Evolutionary conservation across 2,888 invertebrate genomes (phyloP).

Genomic region (Linyphia triangularis): DNA sequence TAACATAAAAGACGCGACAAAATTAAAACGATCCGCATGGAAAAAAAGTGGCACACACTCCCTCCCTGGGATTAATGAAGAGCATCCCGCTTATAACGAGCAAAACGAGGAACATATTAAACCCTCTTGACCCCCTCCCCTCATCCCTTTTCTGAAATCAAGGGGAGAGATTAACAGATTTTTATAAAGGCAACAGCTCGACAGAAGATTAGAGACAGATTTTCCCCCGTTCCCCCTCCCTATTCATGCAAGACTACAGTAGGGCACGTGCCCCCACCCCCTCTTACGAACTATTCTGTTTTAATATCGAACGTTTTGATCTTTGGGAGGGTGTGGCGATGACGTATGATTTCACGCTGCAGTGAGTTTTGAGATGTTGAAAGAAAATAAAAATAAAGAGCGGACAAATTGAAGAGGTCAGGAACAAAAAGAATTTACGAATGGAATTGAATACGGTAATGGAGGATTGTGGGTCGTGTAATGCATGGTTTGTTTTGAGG

Average conservation of each 20-base stretch:
- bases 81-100: neutral
- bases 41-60: neutral
- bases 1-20: constrained; percentile 1
- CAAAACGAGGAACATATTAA: constrained; percentile 15
- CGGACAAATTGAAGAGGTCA: neutral
- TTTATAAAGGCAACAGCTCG: constrained; percentile 55
- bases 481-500: neutral
- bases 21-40: constrained; percentile 41
- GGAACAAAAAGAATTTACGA: neutral
- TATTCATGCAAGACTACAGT: constrained; percentile 65
- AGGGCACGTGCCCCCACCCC: constrained; percentile 60
- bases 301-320: constrained; percentile 54
- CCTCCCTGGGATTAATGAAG: neutral
- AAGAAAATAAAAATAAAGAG: neutral
- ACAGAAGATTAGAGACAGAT: constrained; percentile 66
- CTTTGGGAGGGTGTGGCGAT: constrained; percentile 25
- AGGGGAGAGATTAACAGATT: constrained; percentile 73
- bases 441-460: neutral
- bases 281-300: constrained; percentile 46
- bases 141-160: neutral
- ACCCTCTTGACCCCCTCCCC: constrained; percentile 36
- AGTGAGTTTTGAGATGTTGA: constrained; percentile 11
- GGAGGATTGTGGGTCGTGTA: neutral
- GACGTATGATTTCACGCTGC: constrained; percentile 41
- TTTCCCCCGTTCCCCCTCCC: neutral